phyloP scores from a whole-genome alignment of 2,888 invertebrate species.

The Pinctada fucata region DNA sequence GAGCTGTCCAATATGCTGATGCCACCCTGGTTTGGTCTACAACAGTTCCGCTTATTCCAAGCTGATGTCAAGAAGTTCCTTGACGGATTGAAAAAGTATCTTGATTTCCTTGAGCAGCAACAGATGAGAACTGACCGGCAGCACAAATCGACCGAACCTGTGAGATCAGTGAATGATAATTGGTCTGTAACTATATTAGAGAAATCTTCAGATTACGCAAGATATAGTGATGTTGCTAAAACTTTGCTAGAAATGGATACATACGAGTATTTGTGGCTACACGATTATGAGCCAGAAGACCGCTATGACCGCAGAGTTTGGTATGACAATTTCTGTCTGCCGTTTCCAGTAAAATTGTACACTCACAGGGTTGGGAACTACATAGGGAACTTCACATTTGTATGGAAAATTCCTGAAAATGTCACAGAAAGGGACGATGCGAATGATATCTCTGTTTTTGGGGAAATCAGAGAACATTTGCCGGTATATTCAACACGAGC shows the following conservation, averaged over 20 bases:
- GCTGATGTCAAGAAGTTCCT: background rate
- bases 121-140: conserved; percentile 22
- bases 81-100: conserved; percentile 15
- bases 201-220: background rate
- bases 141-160: conserved; percentile 21
- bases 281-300: conserved; percentile 28
- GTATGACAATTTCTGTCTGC: conserved; percentile 18
- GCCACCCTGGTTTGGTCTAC: too few species aligned
- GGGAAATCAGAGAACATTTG: conserved; percentile 21
- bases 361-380: conserved; percentile 1
- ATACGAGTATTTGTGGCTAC: conserved; percentile 11
- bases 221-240: conserved; percentile 4
- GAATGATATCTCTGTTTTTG: conserved; percentile 4
- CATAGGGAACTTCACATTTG: background rate
- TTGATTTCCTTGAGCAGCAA: conserved; percentile 24
- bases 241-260: background rate
- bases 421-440: conserved; percentile 29
- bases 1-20: too few species aligned
- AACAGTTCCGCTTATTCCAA: too few species aligned
- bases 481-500: conserved; percentile 28
- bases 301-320: conserved; percentile 24
- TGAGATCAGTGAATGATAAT: conserved; percentile 21
- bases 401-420: conserved; percentile 33
- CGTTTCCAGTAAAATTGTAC: conserved; percentile 21
- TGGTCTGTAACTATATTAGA: conserved; percentile 22